Conservation (phyloP, 1,140 invertebrate genomes). For the Campoletis sonorensis region DNA sequence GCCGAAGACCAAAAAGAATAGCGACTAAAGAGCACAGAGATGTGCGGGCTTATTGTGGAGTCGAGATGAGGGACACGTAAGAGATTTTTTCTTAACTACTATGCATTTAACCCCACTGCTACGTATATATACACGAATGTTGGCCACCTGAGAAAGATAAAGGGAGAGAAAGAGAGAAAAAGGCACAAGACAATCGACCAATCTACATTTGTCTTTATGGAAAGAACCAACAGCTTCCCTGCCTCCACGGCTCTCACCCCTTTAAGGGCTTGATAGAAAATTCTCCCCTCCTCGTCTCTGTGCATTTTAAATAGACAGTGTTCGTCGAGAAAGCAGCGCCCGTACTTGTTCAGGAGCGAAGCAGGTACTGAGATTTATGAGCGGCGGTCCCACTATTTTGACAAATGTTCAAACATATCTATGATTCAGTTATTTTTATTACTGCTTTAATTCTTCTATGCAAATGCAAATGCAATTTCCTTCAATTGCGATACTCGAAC, state of each 20-base stretch:
- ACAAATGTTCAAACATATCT: neutral
- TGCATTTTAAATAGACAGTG: slow-evolving; percentile 39
- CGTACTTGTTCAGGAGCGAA: neutral
- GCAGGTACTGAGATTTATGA: neutral
- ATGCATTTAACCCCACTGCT: neutral
- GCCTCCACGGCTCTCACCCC: slow-evolving; percentile 36
- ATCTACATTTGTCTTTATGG: slow-evolving; percentile 59
- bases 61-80: slow-evolving; percentile 26
- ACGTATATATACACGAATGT: neutral
- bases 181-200: slow-evolving; percentile 62
- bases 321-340: neutral
- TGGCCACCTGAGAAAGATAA: slow-evolving; percentile 16
- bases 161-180: slow-evolving; percentile 47
- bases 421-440: neutral
- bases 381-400: neutral
- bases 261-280: slow-evolving; percentile 51
- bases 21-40: neutral
- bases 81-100: neutral
- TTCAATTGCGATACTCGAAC: too few species aligned
- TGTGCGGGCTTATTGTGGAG: slow-evolving; percentile 37
- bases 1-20: neutral
- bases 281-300: neutral
- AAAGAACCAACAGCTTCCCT: neutral
- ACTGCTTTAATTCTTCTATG: neutral
- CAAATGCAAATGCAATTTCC: neutral